These are phyloP conservation scores for Himalopsyche anomala DNA, from an alignment of 2,888 invertebrate genomes.

Conservation along the genomic window DNA sequence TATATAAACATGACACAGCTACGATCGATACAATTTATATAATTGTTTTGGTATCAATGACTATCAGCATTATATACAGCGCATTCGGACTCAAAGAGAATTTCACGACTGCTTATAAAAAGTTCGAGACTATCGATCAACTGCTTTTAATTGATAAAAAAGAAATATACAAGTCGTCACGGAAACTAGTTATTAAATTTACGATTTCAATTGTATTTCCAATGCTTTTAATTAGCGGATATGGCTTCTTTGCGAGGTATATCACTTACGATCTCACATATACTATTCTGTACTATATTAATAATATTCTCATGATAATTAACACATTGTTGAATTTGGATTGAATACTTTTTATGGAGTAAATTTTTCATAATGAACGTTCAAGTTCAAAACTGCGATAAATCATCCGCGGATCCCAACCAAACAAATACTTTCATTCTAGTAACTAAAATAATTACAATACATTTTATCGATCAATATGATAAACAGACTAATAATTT, in stretches of 20 bases:
- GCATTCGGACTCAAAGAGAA: not conserved
- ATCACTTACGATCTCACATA: not conserved
- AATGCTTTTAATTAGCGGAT: not conserved
- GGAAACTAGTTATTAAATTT: not conserved
- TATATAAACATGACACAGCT: not conserved
- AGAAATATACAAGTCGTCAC: not conserved
- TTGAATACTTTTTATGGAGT: conserved; percentile 23
- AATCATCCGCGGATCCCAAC: not conserved
- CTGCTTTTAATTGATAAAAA: conserved; percentile 48
- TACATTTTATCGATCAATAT: too few species aligned
- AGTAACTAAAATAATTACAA: too few species aligned
- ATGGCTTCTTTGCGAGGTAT: not conserved
- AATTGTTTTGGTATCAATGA: not conserved
- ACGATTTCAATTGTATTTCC: not conserved
- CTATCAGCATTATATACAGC: not conserved
- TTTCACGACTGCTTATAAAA: not conserved
- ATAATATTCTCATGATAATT: not conserved
- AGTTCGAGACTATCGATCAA: conserved; percentile 43
- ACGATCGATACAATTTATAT: not conserved
- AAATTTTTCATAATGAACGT: conserved; percentile 51
- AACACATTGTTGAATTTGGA: not conserved
- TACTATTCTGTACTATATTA: not conserved
- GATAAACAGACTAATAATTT: too few species aligned
- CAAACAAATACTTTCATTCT: not conserved
- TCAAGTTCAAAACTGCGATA: conserved; percentile 25